Percentiles rank a stretch among this genome's conserved stretches.
Conservation (phyloP, 2,888 invertebrate species). For the Bombylius major region DNA sequence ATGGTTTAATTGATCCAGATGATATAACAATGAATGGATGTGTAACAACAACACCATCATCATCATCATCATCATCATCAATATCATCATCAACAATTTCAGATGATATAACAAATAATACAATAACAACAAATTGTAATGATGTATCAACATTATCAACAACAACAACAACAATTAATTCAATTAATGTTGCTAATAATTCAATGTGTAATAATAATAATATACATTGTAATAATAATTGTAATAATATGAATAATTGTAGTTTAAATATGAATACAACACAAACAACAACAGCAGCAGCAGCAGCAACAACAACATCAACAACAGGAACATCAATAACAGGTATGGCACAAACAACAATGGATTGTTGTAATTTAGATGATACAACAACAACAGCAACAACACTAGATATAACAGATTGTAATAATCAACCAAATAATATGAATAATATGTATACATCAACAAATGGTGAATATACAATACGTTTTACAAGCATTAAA, state of each 20-base stretch:
- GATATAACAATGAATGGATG: neutral
- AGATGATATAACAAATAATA: neutral
- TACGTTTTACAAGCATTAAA: constrained; percentile 6
- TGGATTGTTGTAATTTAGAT: neutral
- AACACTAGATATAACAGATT: neutral
- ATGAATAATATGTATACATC: constrained; percentile 1
- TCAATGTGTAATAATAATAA: neutral
- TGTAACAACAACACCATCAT: neutral
- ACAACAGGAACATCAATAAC: neutral
- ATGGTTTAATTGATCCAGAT: neutral
- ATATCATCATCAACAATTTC: neutral
- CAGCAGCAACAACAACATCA: neutral
- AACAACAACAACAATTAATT: neutral
- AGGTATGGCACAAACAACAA: neutral
- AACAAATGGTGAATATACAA: constrained; percentile 4
- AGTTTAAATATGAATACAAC: neutral
- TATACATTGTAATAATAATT: neutral
- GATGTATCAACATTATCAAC: constrained; percentile 3
- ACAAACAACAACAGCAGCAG: neutral
- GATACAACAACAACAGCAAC: too few species aligned
- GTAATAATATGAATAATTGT: neutral
- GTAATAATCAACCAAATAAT: neutral
- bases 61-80: neutral
- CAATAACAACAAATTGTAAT: neutral
- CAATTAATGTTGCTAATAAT: neutral